Base-by-base conservation (phyloP, 1,140 invertebrate genomes). In the Neodiprion virginianus region DNA sequence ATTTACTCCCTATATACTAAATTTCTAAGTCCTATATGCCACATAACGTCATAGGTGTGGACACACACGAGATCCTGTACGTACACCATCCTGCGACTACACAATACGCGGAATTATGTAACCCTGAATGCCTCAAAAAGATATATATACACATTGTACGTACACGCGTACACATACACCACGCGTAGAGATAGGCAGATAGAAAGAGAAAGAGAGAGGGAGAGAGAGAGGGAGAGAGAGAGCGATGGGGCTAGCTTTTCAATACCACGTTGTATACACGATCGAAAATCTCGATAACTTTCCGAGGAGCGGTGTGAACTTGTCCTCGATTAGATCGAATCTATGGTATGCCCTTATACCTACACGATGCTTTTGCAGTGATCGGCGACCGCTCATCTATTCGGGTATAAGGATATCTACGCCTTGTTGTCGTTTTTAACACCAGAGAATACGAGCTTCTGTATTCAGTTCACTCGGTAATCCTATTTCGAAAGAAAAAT, bases 1-100 rank as follows among this genome's bases (percentile, higher is more conserved):
- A 87, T 88, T 88, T 88, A 88, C 86, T 79, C 81, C 80, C 81
- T 80, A 83, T 83, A 82, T 84, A 86, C 85, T 82, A 88, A 87
- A 87, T 87, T 87, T 87, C 83, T 83, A 85, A 86, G 83, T 86
- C 83, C 78, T 23, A 71, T 71, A 40, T 71, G 79, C 53, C 73
- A 48, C 47, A 69, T 47, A 47, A 65, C 12, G 61, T 40, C 28
- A 40, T 40, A 40, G 28, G 28, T 40, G 28, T 40, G 28, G 28
- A 5, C 28, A 61, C 11, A 61, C n/a, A 61, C 28, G 28, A 2
- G 28, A 40, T 40, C 28, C 28, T 61, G 0, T 61, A 61, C n/a
- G 53, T 61, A 61, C n/a, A 14, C 11, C 53, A 61, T 17, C 53
- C 5, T 61, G 11, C 53, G 53, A 8, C 11, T 61, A 21, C 23